Evolutionary conservation across 1,140 invertebrate genomes (phyloP).

Genomic region (Dicyema japonicum): DNA sequence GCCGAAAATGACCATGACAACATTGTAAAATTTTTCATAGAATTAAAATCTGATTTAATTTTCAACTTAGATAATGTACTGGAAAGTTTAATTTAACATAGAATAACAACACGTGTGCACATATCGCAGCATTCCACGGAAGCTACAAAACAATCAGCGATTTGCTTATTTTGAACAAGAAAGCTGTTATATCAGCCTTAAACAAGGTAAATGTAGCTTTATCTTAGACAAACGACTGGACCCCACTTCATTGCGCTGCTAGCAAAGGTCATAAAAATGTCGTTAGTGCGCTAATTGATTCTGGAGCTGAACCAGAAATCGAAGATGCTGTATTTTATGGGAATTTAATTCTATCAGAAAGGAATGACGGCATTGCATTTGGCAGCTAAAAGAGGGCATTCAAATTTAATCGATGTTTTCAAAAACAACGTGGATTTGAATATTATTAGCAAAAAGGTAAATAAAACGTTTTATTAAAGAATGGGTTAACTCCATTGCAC

Average conservation of each 20-base stretch:
- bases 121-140: slow-evolving; percentile 1
- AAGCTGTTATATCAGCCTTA: no score
- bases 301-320: neutral
- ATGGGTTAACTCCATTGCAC: slow-evolving; percentile 27
- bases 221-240: slow-evolving; percentile 7
- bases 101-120: slow-evolving; percentile 1
- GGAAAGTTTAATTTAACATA: no score
- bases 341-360: neutral
- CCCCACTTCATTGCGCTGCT: slow-evolving; percentile 36
- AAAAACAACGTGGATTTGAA: no score
- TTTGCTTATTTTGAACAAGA: neutral
- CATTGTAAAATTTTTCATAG: slow-evolving; percentile 65
- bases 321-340: slow-evolving; percentile 2
- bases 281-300: slow-evolving; percentile 28
- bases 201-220: no score
- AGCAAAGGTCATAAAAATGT: slow-evolving; percentile 66
- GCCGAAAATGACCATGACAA: slow-evolving; percentile 55
- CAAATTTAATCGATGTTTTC: no score
- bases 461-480: slow-evolving; percentile 8
- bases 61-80: no score
- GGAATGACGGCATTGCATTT: slow-evolving; percentile 1
- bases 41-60: slow-evolving; percentile 8
- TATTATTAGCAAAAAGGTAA: no score
- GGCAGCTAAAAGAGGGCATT: slow-evolving; percentile 1
- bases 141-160: neutral